These are phyloP conservation scores for Lordiphosa andalusiaca DNA, from an alignment of 2,888 invertebrate genomes.

Conservation along the genomic window DNA sequence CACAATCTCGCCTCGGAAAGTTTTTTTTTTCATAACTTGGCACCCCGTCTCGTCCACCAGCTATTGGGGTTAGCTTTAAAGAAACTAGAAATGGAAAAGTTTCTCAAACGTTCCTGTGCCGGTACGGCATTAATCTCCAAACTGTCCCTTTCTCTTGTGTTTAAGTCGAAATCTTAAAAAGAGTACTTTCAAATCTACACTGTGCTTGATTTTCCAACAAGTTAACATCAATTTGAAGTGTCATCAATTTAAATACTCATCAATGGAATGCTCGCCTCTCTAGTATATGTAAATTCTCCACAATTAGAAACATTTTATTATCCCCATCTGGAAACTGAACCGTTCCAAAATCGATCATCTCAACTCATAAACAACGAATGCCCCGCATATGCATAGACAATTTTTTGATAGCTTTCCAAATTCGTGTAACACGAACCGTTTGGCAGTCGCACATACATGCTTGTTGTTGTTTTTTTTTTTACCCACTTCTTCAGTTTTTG, in stretches of 20 bases:
- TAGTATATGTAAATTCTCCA: constrained; percentile 25
- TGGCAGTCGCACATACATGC: constrained; percentile 22
- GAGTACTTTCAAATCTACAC: too few relatives aligned
- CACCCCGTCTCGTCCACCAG: too few relatives aligned
- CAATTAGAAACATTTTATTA: constrained; percentile 35
- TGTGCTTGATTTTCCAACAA: neutral
- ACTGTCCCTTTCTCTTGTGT: too few relatives aligned
- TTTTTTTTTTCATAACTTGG: too few relatives aligned
- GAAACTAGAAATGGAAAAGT: too few relatives aligned
- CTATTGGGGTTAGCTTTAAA: too few relatives aligned
- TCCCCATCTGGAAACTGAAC: constrained; percentile 22
- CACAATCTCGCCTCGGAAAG: too few relatives aligned
- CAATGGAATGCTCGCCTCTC: constrained; percentile 10
- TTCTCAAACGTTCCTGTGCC: too few relatives aligned
- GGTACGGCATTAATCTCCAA: too few relatives aligned
- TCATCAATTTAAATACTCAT: neutral
- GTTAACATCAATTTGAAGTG: too few relatives aligned
- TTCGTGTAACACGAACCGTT: constrained; percentile 61
- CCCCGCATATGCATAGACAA: constrained; percentile 22
- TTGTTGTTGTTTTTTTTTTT: constrained; percentile 34
- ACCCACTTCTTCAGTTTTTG: constrained; percentile 42
- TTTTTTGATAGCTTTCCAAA: constrained; percentile 36
- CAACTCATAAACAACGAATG: constrained; percentile 2
- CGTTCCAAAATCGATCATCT: constrained; percentile 39
- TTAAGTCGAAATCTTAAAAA: too few relatives aligned